Percentiles rank a stretch among this genome's conserved stretches.
Conservation (phyloP, 1,140 invertebrate genomes). For the Drosophila pectinifera region DNA sequence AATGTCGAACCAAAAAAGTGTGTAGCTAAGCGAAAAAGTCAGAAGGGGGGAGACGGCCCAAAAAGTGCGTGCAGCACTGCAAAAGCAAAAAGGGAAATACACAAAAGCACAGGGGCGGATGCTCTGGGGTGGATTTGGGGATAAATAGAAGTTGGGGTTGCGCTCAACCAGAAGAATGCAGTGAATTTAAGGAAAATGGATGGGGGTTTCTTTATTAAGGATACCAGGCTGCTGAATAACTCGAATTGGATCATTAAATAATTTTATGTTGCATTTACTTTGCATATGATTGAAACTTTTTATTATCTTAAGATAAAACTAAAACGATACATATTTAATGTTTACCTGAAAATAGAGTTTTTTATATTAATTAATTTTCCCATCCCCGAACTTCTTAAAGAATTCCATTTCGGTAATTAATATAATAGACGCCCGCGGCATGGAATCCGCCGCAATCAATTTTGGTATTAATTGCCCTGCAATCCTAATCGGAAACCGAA, state of each 20-base stretch:
- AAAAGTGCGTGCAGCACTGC: conserved; percentile 79
- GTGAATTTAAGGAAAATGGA: background rate
- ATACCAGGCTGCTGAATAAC: background rate
- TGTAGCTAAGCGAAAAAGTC: conserved; percentile 70
- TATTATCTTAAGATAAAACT: no score
- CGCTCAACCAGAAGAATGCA: conserved; percentile 27
- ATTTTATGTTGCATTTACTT: background rate
- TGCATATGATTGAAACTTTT: no score
- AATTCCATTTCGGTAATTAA: conserved; percentile 24
- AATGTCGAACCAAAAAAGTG: conserved; percentile 35
- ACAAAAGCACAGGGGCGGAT: conserved; percentile 4
- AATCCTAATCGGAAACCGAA: conserved; percentile 19
- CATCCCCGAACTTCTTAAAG: background rate
- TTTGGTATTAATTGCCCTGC: conserved; percentile 43
- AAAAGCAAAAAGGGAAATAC: conserved; percentile 49
- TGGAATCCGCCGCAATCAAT: conserved; percentile 28
- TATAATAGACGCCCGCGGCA: conserved; percentile 17
- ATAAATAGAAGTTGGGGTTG: background rate
- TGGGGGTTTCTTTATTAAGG: background rate
- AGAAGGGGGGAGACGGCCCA: background rate
- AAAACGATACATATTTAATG: no score
- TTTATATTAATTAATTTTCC: background rate
- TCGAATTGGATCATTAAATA: background rate
- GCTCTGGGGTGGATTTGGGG: conserved; percentile 33
- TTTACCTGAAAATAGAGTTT: background rate